Conservation (phyloP, 1,140 invertebrate genomes). For the Diorhabda sublineata region DNA sequence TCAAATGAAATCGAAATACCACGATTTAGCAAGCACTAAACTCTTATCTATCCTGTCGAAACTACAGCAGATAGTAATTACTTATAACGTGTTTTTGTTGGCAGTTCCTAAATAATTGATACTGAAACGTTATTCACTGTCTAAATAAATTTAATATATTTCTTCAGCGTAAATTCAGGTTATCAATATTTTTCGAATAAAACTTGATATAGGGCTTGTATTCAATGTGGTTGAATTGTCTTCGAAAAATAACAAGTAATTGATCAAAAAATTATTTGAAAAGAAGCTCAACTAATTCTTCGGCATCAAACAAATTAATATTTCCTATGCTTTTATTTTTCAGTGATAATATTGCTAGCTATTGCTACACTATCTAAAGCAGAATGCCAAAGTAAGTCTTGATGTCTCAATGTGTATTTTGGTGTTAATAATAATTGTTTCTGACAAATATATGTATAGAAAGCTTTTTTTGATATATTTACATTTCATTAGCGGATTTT, state of each 20-base stretch:
- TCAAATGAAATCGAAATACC: no score
- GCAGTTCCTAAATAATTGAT: no score
- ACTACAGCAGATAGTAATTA: no score
- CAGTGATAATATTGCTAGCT: constrained; percentile 46
- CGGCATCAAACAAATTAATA: constrained; percentile 26
- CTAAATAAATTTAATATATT: no score
- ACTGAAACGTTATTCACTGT: no score
- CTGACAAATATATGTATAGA: constrained; percentile 17
- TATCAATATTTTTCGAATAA: no score
- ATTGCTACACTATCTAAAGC: constrained; percentile 45
- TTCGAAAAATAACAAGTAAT: constrained; percentile 6
- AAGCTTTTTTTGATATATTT: constrained; percentile 17
- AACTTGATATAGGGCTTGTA: background rate
- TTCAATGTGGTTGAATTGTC: constrained; percentile 3
- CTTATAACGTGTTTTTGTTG: no score
- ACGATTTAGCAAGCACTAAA: no score
- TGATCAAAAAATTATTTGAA: background rate
- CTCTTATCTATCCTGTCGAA: no score
- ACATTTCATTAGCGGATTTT: constrained; percentile 5
- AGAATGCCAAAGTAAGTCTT: constrained; percentile 47
- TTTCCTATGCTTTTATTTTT: constrained; percentile 39
- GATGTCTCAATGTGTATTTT: constrained; percentile 25
- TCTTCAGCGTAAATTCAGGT: no score
- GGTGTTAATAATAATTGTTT: constrained; percentile 24
- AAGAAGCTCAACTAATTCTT: constrained; percentile 1